phyloP scores from a whole-genome alignment of 2,113 vertebrate species.

The Dipodomys ordii region DNA sequence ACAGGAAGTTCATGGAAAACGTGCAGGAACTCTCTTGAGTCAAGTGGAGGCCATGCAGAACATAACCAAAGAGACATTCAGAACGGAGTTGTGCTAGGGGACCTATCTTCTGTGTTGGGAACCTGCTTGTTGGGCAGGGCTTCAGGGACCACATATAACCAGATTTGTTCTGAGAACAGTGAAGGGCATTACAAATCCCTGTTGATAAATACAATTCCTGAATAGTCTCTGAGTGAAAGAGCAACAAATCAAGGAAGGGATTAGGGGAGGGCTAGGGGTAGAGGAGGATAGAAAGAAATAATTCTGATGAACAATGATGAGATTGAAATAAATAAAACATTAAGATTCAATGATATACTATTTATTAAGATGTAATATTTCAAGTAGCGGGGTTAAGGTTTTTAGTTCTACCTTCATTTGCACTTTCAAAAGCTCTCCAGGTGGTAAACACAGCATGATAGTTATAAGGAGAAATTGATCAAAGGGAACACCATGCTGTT shows the following conservation, averaged over 20 bases:
- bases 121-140: background rate
- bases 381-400: background rate
- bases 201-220: background rate
- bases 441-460: background rate
- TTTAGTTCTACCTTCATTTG: constrained; percentile 14
- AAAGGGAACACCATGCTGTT: background rate
- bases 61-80: background rate
- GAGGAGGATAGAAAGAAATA: background rate
- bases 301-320: background rate
- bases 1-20: background rate
- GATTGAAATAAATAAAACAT: background rate
- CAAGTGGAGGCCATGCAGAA: background rate
- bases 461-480: background rate
- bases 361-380: constrained; percentile 41
- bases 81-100: background rate
- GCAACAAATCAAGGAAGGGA: background rate
- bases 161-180: background rate
- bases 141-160: background rate
- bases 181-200: background rate
- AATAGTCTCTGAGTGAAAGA: background rate
- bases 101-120: background rate
- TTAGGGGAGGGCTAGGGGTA: too few species aligned
- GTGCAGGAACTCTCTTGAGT: background rate
- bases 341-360: background rate
- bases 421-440: constrained; percentile 30